These are phyloP conservation scores for Synergus laeviventris DNA, from an alignment of 2,888 invertebrate species.

Conservation along the genomic window DNA sequence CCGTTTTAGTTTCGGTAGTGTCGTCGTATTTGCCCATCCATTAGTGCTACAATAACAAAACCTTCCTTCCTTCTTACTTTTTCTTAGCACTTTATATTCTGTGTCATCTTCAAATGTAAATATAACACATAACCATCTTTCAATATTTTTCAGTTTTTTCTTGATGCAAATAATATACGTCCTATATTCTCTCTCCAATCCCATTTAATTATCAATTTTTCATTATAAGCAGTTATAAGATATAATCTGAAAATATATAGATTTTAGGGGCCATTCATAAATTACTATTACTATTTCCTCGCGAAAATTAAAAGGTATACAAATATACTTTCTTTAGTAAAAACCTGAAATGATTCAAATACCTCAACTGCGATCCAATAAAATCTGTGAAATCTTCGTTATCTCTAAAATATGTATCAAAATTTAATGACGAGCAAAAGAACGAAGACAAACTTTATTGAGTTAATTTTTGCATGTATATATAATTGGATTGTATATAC, in stretches of 20 bases:
- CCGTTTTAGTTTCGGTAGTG: slow-evolving; percentile 61
- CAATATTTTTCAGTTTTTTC: slow-evolving; percentile 1
- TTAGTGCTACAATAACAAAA: slow-evolving; percentile 72
- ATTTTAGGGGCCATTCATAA: too few relatives aligned
- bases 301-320: too few relatives aligned
- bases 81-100: slow-evolving; percentile 29
- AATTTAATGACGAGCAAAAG: too few relatives aligned
- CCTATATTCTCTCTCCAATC: not conserved
- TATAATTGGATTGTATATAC: not conserved
- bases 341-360: too few relatives aligned
- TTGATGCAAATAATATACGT: not conserved
- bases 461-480: not conserved
- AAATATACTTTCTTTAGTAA: too few relatives aligned
- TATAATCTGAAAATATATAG: too few relatives aligned
- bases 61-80: slow-evolving; percentile 44
- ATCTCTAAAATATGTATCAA: too few relatives aligned
- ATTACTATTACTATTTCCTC: too few relatives aligned
- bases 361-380: too few relatives aligned
- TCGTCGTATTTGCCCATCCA: slow-evolving; percentile 69
- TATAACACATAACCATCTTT: not conserved
- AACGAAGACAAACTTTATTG: not conserved
- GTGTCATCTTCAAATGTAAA: not conserved
- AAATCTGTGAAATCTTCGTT: too few relatives aligned
- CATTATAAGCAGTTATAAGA: too few relatives aligned
- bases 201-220: not conserved